Conservation (phyloP, 2,113 vertebrate species). For the Myrmecophaga tridactyla region DNA sequence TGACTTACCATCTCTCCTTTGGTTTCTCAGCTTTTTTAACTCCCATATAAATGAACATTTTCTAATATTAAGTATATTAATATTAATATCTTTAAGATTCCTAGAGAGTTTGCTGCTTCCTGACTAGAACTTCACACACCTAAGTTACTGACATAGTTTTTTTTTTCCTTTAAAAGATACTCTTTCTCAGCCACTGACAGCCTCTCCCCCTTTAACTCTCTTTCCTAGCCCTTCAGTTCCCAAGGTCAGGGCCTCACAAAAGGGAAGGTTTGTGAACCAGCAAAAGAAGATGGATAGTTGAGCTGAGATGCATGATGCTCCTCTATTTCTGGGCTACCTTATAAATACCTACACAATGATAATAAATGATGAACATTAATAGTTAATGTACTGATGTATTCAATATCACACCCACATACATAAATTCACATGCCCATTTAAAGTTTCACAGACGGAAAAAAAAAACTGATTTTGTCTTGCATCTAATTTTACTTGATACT, state of each 20-base stretch:
- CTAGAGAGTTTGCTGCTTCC: neutral
- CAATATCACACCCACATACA: too few species aligned
- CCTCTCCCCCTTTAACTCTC: neutral
- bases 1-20: too few species aligned
- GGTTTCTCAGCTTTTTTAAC: neutral
- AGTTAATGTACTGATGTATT: neutral
- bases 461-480: neutral
- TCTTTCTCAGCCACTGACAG: neutral
- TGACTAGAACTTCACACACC: rapidly evolving
- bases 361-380: neutral
- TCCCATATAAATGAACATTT: neutral
- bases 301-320: neutral
- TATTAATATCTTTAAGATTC: neutral
- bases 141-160: too few species aligned
- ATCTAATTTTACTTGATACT: neutral
- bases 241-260: neutral
- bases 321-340: neutral
- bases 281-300: neutral
- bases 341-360: neutral
- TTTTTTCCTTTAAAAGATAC: neutral
- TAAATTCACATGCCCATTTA: too few species aligned
- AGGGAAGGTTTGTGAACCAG: neutral
- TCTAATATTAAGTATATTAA: neutral
- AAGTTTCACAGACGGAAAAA: neutral
- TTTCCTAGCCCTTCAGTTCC: neutral